Percentiles rank a stretch among this genome's conserved stretches.
Evolutionary conservation across 2,888 invertebrate genomes (phyloP).

Genomic region (Lasioglossum oenotherae): DNA sequence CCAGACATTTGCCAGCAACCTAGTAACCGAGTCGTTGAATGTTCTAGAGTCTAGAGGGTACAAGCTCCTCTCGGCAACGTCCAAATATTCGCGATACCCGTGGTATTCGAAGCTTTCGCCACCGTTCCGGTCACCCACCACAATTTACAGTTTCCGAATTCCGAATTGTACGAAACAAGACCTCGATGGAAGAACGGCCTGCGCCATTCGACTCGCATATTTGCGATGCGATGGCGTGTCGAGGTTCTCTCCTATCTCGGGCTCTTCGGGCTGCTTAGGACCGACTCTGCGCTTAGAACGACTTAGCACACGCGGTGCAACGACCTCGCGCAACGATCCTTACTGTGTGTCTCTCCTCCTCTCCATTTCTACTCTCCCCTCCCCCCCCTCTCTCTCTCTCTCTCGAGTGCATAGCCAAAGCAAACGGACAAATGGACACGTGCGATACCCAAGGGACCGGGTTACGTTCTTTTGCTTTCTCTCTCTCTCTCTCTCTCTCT

Average conservation of each 20-base stretch:
- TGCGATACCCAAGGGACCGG: conserved; percentile 33
- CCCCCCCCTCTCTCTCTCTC: conserved; percentile 16
- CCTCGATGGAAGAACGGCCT: conserved; percentile 1
- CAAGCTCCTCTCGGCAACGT: background rate
- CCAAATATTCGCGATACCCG: background rate
- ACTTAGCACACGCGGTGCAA: conserved; percentile 72
- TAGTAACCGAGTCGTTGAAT: background rate
- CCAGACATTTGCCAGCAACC: background rate
- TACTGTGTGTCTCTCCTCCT: conserved; percentile 42
- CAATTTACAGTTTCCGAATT: background rate
- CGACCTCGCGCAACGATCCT: conserved; percentile 71
- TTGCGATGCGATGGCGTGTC: conserved; percentile 65
- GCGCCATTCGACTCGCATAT: conserved; percentile 44
- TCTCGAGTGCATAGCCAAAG: conserved; percentile 39
- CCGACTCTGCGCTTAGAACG: conserved; percentile 71
- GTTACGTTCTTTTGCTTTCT: too few species aligned
- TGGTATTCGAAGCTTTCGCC: background rate
- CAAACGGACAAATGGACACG: conserved; percentile 32
- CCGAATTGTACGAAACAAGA: background rate
- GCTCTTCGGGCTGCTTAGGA: conserved; percentile 65
- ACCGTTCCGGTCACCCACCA: background rate
- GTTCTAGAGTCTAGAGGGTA: background rate
- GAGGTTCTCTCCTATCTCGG: conserved; percentile 45
- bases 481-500: too few species aligned
- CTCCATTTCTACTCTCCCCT: background rate